Evolutionary conservation across 2,888 invertebrate genomes (phyloP), one percentile per base, ranked within the genome.

Genomic region (Hartigia nigra): DNA sequence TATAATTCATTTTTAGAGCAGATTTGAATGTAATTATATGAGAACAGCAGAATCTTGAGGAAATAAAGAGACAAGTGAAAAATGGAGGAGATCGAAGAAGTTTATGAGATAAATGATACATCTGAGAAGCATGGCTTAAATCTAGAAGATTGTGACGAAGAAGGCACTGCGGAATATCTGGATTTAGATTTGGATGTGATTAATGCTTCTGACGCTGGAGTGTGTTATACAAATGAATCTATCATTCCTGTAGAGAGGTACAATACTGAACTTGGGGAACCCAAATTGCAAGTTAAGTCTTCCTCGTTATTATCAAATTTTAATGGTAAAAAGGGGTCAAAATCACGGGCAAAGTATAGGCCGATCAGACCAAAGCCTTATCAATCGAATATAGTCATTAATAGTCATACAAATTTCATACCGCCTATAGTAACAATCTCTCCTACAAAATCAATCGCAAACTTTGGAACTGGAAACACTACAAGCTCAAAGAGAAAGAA

Each of bases 101-200:
- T 79, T 69, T 37, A 78, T 5, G 74, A 69, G 31, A 39, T 37
- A 11, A 77, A 80, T 37, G 77, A 80, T 23, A 77, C 74, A 12
- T 74, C 74, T n/a, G 80, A 78, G 14, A 78, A 76, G 37, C 80
- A 31, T 69, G 70, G 35, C 34, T 70, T 69, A 12, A 69, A 78
- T 74, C 77, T 75, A 31, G 78, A 79, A 4, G 82, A 82, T 14
- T 78, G 80, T 0, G 77, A 79, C 1, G 81, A 81, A 34, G 81
- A 82, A 37, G 82, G 55, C 31, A 77, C 79, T 14, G 78, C 80
- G 31, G 83, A 85, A 75, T 84, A 84, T 77, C 78, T 85, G 12
- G 85, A 84, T 70, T 78, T 83, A 9, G 83, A 84, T 55, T 75
- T 83, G 76, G 83, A 83, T 23, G 77, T 80, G 12, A 81, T 79